Percentiles rank a stretch among this genome's conserved stretches.
Conservation (phyloP, 2,888 invertebrate species). For the Phaonia tiefii region DNA sequence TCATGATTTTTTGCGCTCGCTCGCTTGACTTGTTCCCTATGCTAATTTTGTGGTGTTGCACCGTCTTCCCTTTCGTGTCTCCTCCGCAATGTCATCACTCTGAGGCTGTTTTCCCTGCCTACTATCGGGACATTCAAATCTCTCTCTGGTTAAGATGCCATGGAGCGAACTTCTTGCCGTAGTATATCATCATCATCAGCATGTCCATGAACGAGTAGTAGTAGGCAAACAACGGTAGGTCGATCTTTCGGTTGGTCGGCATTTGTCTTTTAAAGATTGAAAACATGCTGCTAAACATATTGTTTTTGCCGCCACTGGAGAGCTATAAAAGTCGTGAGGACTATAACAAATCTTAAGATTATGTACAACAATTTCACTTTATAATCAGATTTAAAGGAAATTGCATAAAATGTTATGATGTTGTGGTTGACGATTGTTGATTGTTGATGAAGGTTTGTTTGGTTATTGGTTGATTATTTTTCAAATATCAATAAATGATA, state of each 20-base stretch:
- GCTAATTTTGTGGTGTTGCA: conserved; percentile 57
- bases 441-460: neutral
- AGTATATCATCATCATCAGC: conserved; percentile 8
- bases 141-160: conserved; percentile 50
- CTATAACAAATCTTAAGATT: conserved; percentile 46
- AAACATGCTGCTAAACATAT: conserved; percentile 55
- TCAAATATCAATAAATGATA: too few relatives aligned
- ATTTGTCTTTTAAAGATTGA: conserved; percentile 28
- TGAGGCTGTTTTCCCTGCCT: conserved; percentile 6
- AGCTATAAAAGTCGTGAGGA: conserved; percentile 58
- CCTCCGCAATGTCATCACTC: too few relatives aligned
- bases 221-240: too few relatives aligned
- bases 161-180: conserved; percentile 5
- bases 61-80: neutral
- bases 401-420: conserved; percentile 45
- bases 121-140: conserved; percentile 48
- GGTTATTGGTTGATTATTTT: too few relatives aligned
- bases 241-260: too few relatives aligned
- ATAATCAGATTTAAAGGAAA: conserved; percentile 53
- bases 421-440: conserved; percentile 6
- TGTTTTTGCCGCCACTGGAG: conserved; percentile 58
- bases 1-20: conserved; percentile 54
- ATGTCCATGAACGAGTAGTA: neutral
- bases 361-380: neutral
- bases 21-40: conserved; percentile 61